A percentile compares a stretch with the other conserved stretches of the same genome.
These are phyloP conservation scores for Cataglyphis livida DNA, from an alignment of 2,888 invertebrate species.

Conservation along the genomic window DNA sequence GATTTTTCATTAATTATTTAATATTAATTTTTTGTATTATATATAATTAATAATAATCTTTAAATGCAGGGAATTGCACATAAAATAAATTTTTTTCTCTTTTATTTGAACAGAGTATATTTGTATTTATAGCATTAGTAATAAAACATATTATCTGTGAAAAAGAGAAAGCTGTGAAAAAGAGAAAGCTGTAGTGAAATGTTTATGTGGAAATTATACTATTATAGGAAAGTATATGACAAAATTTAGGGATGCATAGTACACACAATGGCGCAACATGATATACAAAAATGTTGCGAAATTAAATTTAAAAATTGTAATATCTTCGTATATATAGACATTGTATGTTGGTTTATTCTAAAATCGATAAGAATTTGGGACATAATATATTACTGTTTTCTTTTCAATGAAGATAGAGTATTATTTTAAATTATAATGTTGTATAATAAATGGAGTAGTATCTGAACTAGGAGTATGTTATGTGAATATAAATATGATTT, in stretches of 20 bases:
- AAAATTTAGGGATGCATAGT: slow-evolving; percentile 63
- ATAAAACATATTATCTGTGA: slow-evolving; percentile 68
- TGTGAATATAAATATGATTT: slow-evolving; percentile 37
- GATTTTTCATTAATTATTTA: slow-evolving; percentile 8
- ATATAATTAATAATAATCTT: not conserved
- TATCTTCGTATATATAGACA: not conserved
- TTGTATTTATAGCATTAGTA: slow-evolving; percentile 61
- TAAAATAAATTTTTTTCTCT: slow-evolving; percentile 18
- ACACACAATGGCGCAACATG: slow-evolving; percentile 43
- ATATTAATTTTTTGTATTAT: not conserved
- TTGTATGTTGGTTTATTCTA: slow-evolving; percentile 1
- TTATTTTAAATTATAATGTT: slow-evolving; percentile 38
- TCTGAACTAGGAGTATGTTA: slow-evolving; percentile 25
- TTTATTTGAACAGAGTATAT: slow-evolving; percentile 58
- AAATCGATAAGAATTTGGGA: not conserved
- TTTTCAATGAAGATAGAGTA: slow-evolving; percentile 9
- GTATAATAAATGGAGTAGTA: slow-evolving; percentile 26
- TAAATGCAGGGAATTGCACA: not conserved
- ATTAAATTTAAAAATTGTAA: slow-evolving; percentile 22
- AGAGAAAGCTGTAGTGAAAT: slow-evolving; percentile 50
- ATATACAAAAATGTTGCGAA: slow-evolving; percentile 37
- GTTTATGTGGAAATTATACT: slow-evolving; percentile 62
- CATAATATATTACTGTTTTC: not conserved
- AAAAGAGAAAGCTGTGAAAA: slow-evolving; percentile 58
- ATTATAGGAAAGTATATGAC: slow-evolving; percentile 63